These are phyloP conservation scores for Aphaenogaster floridana DNA, from an alignment of 1,140 invertebrate genomes.

Conservation along the genomic window DNA sequence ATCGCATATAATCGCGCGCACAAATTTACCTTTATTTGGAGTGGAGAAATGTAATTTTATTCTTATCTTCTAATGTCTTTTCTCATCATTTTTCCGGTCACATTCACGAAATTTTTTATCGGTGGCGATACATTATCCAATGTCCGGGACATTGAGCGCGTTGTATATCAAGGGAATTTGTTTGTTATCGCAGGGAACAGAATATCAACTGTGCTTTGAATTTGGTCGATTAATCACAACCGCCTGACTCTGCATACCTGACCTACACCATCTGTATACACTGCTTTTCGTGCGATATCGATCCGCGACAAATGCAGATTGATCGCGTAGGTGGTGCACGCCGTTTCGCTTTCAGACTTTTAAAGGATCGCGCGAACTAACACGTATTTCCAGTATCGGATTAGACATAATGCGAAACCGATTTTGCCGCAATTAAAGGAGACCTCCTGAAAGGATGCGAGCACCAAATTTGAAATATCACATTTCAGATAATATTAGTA, in stretches of 20 bases:
- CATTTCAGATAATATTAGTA: neutral
- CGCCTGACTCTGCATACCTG: constrained; percentile 38
- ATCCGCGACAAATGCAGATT: constrained; percentile 60
- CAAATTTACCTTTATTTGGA: neutral
- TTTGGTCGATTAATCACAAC: constrained; percentile 58
- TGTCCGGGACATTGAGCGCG: constrained; percentile 17
- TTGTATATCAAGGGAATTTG: constrained; percentile 58
- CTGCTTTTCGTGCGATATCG: constrained; percentile 26
- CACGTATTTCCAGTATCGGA: constrained; percentile 8
- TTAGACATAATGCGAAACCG: constrained; percentile 1
- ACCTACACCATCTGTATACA: neutral
- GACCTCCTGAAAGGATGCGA: neutral
- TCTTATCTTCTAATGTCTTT: constrained; percentile 6
- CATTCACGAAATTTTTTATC: constrained; percentile 26
- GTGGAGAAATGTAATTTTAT: constrained; percentile 9
- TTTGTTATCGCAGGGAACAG: constrained; percentile 52
- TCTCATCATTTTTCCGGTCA: constrained; percentile 9
- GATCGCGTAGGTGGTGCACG: constrained; percentile 49
- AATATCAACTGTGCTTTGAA: constrained; percentile 60
- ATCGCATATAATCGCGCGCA: neutral
- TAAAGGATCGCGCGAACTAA: constrained; percentile 10
- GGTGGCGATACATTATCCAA: constrained; percentile 53
- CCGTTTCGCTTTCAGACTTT: constrained; percentile 47
- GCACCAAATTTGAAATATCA: neutral
- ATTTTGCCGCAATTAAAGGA: constrained; percentile 27